Percentiles rank a stretch among this genome's conserved stretches.
phyloP scores from a whole-genome alignment of 2,888 invertebrate species.

The Chydorus sphaericus region DNA sequence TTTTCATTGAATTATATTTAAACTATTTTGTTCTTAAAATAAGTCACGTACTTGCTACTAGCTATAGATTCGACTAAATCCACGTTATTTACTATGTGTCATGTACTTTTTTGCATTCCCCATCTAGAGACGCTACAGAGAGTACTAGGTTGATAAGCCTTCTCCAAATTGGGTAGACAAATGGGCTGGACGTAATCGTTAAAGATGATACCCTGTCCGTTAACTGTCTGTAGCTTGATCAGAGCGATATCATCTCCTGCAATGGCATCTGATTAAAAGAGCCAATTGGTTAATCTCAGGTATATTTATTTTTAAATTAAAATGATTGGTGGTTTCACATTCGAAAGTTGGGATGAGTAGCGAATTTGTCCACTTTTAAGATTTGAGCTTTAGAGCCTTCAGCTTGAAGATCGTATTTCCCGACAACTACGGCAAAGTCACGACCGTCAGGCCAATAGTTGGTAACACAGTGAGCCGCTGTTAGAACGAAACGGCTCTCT shows the following conservation, averaged over 20 bases:
- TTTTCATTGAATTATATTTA: too few species aligned
- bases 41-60: too few species aligned
- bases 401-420: conserved; percentile 41
- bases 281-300: too few species aligned
- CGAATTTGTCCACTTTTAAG: conserved; percentile 38
- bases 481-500: conserved; percentile 22
- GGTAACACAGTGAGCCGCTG: conserved; percentile 26
- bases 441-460: conserved; percentile 13
- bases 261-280: too few species aligned
- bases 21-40: too few species aligned
- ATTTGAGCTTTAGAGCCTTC: conserved; percentile 41
- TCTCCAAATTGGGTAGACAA: conserved; percentile 45
- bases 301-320: too few species aligned
- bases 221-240: neutral
- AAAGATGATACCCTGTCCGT: neutral
- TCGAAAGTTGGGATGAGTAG: neutral
- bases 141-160: conserved; percentile 31
- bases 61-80: too few species aligned
- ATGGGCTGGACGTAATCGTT: conserved; percentile 40
- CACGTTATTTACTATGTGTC: conserved; percentile 21
- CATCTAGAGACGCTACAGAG: conserved; percentile 67
- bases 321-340: too few species aligned
- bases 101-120: conserved; percentile 44
- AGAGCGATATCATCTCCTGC: conserved; percentile 1
- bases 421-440: conserved; percentile 28